Evolutionary conservation across 1,140 invertebrate species (phyloP).

Genomic region (Eufriesea mexicana): DNA sequence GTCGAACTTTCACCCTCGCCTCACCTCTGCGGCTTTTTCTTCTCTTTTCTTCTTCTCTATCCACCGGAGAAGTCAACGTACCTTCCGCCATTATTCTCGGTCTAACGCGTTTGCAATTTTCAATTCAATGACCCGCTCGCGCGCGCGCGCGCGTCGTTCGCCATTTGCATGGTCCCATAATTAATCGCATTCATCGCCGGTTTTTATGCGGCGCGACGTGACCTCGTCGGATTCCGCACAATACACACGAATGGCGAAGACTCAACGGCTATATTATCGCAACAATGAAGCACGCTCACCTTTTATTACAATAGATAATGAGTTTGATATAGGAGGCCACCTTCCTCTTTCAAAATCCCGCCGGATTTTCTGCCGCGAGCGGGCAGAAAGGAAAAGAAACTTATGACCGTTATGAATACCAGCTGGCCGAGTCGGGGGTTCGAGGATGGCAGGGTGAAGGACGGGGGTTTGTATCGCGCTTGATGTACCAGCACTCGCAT

Average conservation of each 20-base stretch:
- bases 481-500: constrained; percentile 30
- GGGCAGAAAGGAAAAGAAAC: constrained; percentile 45
- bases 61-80: neutral
- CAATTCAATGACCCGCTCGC: constrained; percentile 33
- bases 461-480: constrained; percentile 22
- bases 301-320: constrained; percentile 58
- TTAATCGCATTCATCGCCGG: constrained; percentile 46
- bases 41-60: neutral
- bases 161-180: constrained; percentile 39
- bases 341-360: constrained; percentile 43
- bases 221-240: constrained; percentile 47
- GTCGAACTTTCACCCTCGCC: neutral
- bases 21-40: too few species aligned
- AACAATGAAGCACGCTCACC: constrained; percentile 45
- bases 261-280: constrained; percentile 50
- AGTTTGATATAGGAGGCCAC: constrained; percentile 49
- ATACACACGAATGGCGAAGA: constrained; percentile 43
- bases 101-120: constrained; percentile 36
- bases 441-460: neutral
- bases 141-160: constrained; percentile 12
- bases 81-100: neutral
- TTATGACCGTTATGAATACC: constrained; percentile 47
- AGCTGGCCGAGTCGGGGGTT: neutral
- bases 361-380: constrained; percentile 43
- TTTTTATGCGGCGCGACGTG: constrained; percentile 43